Evolutionary conservation across 1,140 invertebrate genomes (phyloP), one percentile per base, ranked within the genome.

Genomic region (Atta cephalotes): DNA sequence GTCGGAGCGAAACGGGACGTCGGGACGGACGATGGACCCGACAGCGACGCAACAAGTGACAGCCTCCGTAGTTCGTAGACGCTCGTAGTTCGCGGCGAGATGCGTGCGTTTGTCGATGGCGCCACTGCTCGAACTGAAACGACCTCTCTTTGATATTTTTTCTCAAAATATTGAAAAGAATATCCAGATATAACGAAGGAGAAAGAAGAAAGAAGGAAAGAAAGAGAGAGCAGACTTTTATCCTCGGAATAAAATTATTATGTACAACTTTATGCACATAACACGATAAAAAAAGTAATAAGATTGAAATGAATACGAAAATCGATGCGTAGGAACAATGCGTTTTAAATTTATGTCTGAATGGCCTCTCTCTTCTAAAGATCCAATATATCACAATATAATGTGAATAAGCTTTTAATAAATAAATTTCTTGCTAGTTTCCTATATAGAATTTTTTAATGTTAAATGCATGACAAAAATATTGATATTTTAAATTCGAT

Each of bases 31-130:
- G 88, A 56, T 78, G 72, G 76, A 71, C 86, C 87, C 85, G 77
- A 78, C 86, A 72, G 80, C 89, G 77, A 88, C 88, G 89, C 89
- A 90, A 90, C 89, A 90, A 90, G 89, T 90, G 89, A 90, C 89
- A 82, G 88, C 87, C 85, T 63, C 72, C 62, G 74, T 21, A 49
- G 14, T 76, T 51, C 56, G 71, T 51, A 68, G 77, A 68, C 71
- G 56, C 85, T 62, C 60, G 81, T 85, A 87, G 86, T 85, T 82
- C 88, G 14, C 70, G 63, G 45, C 18, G 31, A 21, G 12, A 25
- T 82, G 53, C 58, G 39, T 66, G 16, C 56, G 28, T 28, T 58
- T 21, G 14, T 21, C 63, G 60, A 74, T 63, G 89, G 80, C 81
- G 89, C 88, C 89, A 90, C 49, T 39, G 81, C 39, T 35, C 86